Evolutionary conservation across 2,888 invertebrate species (phyloP).

Genomic region (Yponomeuta malinellus): DNA sequence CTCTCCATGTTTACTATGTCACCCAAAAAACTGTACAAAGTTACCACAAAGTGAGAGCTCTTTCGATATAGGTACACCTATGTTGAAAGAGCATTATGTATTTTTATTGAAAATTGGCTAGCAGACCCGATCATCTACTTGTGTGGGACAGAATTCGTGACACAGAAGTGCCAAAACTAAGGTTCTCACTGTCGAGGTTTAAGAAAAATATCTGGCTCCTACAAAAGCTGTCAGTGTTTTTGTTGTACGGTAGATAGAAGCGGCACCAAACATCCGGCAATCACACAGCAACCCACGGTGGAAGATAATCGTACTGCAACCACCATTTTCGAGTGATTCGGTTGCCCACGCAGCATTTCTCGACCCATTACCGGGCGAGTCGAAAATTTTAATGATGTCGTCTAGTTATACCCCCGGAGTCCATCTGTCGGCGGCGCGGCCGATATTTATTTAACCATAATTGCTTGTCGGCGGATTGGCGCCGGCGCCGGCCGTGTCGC

Average conservation of each 20-base stretch:
- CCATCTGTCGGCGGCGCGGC: conserved; percentile 60
- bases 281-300: conserved; percentile 45
- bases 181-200: neutral
- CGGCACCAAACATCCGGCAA: conserved; percentile 36
- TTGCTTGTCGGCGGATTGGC: conserved; percentile 72
- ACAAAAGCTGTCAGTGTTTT: neutral
- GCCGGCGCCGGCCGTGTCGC: conserved; percentile 66
- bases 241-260: neutral
- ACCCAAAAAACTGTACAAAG: too few relatives aligned
- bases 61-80: too few relatives aligned
- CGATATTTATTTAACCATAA: conserved; percentile 76
- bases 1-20: too few relatives aligned
- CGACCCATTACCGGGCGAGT: conserved; percentile 33
- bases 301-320: conserved; percentile 41
- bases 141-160: too few relatives aligned
- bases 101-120: too few relatives aligned
- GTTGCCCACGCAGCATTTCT: conserved; percentile 51
- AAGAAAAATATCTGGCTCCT: neutral
- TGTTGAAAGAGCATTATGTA: too few relatives aligned
- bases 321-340: conserved; percentile 49
- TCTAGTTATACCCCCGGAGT: conserved; percentile 55
- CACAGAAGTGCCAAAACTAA: neutral
- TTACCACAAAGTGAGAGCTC: too few relatives aligned
- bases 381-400: conserved; percentile 51
- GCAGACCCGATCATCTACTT: too few relatives aligned